Conservation (phyloP, 92 coral and sea anemone species). For the Metridium senile region DNA sequence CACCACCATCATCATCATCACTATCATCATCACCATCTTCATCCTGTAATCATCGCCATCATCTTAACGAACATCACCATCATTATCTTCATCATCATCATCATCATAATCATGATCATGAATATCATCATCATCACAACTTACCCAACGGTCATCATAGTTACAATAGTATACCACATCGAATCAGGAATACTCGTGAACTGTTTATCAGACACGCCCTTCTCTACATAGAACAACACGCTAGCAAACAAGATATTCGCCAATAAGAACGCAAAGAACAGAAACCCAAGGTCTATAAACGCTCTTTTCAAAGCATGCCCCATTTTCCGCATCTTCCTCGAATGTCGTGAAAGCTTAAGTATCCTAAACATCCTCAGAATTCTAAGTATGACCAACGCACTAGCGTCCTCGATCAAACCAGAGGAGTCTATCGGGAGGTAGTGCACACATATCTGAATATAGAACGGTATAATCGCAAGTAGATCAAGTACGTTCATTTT, state of each 20-base stretch:
- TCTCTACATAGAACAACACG: conserved; percentile 74
- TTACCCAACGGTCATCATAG: conserved; percentile 99
- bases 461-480: conserved; percentile 79
- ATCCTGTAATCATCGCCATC: not conserved
- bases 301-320: conserved; percentile 82
- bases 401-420: conserved; percentile 58
- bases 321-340: conserved; percentile 83
- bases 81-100: not conserved
- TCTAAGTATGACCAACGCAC: conserved; percentile 75
- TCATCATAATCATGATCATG: not conserved
- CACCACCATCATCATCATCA: too few species aligned
- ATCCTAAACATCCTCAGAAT: conserved; percentile 85
- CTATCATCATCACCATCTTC: too few species aligned
- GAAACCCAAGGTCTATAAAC: conserved; percentile 77
- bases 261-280: conserved; percentile 81
- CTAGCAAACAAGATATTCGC: conserved; percentile 91
- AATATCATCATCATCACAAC: conserved; percentile 16
- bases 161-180: conserved; percentile 96
- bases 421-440: conserved; percentile 39
- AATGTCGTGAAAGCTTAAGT: conserved; percentile 90
- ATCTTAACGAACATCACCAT: not conserved
- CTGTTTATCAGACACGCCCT: conserved; percentile 34
- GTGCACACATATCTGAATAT: conserved; percentile 58
- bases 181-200: conserved; percentile 86
- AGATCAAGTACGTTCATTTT: conserved; percentile 83